Base-by-base conservation (phyloP, 2,797 vertebrate species). In the Fratercula arctica region DNA sequence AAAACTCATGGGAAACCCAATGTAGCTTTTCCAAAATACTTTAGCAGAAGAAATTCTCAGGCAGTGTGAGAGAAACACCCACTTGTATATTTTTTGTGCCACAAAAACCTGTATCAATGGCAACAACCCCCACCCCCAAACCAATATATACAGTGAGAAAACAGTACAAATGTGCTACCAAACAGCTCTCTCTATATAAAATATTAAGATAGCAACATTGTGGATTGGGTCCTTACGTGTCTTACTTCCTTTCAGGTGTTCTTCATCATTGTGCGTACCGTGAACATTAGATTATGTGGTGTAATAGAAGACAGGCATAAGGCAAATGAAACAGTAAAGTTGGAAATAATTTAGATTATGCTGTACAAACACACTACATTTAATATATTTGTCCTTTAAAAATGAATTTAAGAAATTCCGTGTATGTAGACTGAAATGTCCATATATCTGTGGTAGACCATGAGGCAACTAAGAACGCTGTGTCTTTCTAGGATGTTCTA, bases 1-100 rank as follows among this genome's bases (percentile, higher is more conserved):
- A 92, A 96, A 92, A 93, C 64, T 92, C 89, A 76, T 90, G 96
- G 96, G 94, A 96, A 97, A 94, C 66, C 87, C 73, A 84, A 35
- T 84, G 69, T 67, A 89, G 74, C 67, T 93, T 94, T 96, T 96
- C 59, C 59, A 79, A 90, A 93, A 77, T 26, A 35, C 54, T 82
- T 82, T 70, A 93, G 80, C 60, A 87, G 77, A 90, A 91, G 77
- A 86, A 90, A 73, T 95, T 95, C 75, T 95, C 80, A 80, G 45
- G 77, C 83, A 85, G 45, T 74, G 60, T 21, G 15, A 63, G 64
- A 64, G 35, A 73, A 92, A 81, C 75, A 92, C 72, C 86, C 53
- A 87, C 56, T 60, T 92, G 3, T 23, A 75, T n/a, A 17, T 16
- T 41, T 57, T 57, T 87, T 67, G 68, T 87, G 79, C 72, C 87